Conservation (phyloP, 2,797 vertebrate genomes). For the Tachyglossus aculeatus region DNA sequence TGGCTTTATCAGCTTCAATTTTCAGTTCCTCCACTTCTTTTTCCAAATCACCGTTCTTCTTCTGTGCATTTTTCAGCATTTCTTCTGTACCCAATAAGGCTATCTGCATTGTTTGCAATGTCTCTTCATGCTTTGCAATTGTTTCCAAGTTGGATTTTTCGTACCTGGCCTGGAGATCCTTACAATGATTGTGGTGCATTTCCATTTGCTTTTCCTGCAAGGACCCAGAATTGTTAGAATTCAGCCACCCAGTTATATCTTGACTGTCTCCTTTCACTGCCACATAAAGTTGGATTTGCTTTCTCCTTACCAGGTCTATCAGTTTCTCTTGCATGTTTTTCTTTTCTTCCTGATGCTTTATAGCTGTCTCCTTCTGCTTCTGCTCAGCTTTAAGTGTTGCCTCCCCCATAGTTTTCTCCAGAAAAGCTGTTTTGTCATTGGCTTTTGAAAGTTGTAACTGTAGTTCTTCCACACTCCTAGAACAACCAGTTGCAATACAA, state of each 20-base stretch:
- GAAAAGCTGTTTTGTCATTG: slow-evolving; percentile 77
- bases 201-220: slow-evolving; percentile 81
- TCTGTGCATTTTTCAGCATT: slow-evolving; percentile 71
- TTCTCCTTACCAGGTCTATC: slow-evolving; percentile 78
- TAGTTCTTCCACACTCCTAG: slow-evolving; percentile 87
- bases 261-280: not conserved
- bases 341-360: slow-evolving; percentile 78
- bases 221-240: not conserved
- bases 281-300: not conserved
- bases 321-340: slow-evolving; percentile 79
- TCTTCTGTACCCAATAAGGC: slow-evolving; percentile 71
- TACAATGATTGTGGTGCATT: slow-evolving; percentile 68
- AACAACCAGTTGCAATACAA: slow-evolving; percentile 20
- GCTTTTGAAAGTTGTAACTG: slow-evolving; percentile 85
- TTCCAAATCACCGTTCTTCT: slow-evolving; percentile 74
- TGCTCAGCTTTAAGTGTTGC: slow-evolving; percentile 78
- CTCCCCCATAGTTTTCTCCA: slow-evolving; percentile 79
- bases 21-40: slow-evolving; percentile 80
- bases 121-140: slow-evolving; percentile 72
- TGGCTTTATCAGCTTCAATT: slow-evolving; percentile 81
- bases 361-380: slow-evolving; percentile 74
- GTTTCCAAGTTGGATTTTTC: slow-evolving; percentile 77
- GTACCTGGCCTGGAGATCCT: slow-evolving; percentile 78
- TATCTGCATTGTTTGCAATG: slow-evolving; percentile 71
- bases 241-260: fast-evolving